Evolutionary conservation across 2,888 invertebrate species (phyloP), one percentile per base, ranked within the genome.

Genomic region (Catocala sponsa): DNA sequence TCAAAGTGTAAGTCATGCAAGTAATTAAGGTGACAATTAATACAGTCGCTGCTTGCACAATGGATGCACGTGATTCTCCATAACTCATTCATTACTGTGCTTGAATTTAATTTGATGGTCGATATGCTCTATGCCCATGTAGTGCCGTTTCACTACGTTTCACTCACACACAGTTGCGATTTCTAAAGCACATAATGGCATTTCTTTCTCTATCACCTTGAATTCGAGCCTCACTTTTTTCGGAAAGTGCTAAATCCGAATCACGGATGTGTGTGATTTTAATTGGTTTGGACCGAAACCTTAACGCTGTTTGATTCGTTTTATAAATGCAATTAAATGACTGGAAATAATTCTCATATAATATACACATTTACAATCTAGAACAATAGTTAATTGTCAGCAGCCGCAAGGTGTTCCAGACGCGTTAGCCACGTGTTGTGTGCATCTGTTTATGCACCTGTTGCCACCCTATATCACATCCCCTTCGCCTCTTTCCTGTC

Each of bases 91-190:
- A 83, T 85, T 86, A 80, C 56, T 84, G 88, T 84, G 89, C 88
- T 90, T 88, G 88, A 86, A 84, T 83, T 81, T 86, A 88, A 89
- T 91, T 92, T 90, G 91, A 91, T 86, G 89, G 90, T 90, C 91
- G 93, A 88, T 84, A 91, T 91, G 92, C 84, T 90, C 81, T 67
- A 80, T 89, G 90, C 70, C 82, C 89, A 90, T 87, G 87, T 88
- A 82, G 87, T 79, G 80, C 86, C 85, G 90, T 91, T 90, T 88
- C 91, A 91, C 89, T 88, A 79, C 84, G 91, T 87, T 91, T 89
- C 89, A 87, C 90, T 83, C 78, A 81, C 83, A 85, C 83, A 76
- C 73, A 79, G 75, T 71, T 79, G 82, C 88, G 88, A 89, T 90
- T 89, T 90, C 90, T 89, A 89, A 81, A 82, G 77, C 82, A 82